phyloP scores from a whole-genome alignment of 2,888 invertebrate species.

The Lasioglossum pauxillum region DNA sequence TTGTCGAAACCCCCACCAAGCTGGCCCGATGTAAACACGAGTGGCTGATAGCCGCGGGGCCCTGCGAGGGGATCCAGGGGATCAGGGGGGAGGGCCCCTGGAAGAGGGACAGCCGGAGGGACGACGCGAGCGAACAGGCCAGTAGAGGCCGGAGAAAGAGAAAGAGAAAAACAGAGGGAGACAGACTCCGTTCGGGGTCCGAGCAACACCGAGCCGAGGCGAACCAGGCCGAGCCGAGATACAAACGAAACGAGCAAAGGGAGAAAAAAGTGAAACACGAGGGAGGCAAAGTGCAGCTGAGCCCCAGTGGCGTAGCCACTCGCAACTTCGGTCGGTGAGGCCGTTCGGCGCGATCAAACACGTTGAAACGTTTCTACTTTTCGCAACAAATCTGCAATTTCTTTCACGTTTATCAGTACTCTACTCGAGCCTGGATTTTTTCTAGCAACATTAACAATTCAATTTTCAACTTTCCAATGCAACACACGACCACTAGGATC shows the following conservation, averaged over 20 bases:
- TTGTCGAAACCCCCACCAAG: conserved; percentile 70
- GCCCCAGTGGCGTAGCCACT: conserved; percentile 74
- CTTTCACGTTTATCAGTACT: background rate
- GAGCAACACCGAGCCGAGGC: conserved; percentile 70
- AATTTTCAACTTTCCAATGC: background rate
- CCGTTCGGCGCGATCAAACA: background rate
- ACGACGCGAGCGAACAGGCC: conserved; percentile 17
- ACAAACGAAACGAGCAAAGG: conserved; percentile 75
- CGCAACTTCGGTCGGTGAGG: conserved; percentile 22
- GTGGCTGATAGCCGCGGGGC: conserved; percentile 81
- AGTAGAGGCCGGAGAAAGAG: background rate
- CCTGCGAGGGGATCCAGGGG: conserved; percentile 57
- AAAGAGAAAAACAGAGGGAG: conserved; percentile 30
- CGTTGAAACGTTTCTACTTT: background rate
- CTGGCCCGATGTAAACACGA: conserved; percentile 81
- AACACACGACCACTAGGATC: background rate
- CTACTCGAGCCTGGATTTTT: background rate
- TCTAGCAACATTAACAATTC: background rate
- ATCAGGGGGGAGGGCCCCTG: conserved; percentile 50
- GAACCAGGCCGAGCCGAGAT: conserved; percentile 75
- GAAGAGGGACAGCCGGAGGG: conserved; percentile 54
- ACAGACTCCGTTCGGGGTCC: conserved; percentile 52
- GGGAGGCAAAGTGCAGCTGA: conserved; percentile 81
- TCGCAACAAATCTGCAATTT: background rate
- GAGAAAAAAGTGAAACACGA: conserved; percentile 77